Evolutionary conservation across 2,113 vertebrate species (phyloP).

Genomic region (Suricata suricatta): DNA sequence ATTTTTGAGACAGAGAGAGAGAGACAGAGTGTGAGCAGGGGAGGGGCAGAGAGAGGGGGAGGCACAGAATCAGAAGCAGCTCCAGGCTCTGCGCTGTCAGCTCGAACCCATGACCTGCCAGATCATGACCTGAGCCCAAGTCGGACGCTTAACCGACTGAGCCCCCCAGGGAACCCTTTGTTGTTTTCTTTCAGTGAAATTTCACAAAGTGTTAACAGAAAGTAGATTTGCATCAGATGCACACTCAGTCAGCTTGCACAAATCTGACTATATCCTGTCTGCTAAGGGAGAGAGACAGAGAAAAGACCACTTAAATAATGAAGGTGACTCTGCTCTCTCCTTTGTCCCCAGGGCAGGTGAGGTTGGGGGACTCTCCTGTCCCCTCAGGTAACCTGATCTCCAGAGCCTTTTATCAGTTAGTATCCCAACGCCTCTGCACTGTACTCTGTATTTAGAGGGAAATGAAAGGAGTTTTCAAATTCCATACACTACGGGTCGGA

Average conservation of each 20-base stretch:
- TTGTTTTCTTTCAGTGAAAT: not conserved
- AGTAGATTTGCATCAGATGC: not conserved
- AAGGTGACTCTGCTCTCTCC: not conserved
- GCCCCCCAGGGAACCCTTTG: not conserved
- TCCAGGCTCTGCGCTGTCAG: no score
- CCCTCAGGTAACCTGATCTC: not conserved
- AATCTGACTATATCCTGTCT: not conserved
- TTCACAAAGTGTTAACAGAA: not conserved
- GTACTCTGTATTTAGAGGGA: not conserved
- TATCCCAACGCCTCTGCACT: not conserved
- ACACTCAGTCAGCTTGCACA: not conserved
- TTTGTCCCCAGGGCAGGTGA: not conserved
- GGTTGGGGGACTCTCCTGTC: not conserved
- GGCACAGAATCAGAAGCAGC: no score
- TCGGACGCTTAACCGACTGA: no score
- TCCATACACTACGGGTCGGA: no score
- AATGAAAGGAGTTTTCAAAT: not conserved
- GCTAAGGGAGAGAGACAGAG: not conserved
- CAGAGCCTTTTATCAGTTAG: not conserved
- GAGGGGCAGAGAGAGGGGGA: no score
- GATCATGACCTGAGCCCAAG: no score
- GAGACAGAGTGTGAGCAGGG: no score
- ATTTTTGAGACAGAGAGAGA: no score
- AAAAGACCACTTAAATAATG: not conserved
- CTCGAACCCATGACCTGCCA: fast-evolving